phyloP scores from a whole-genome alignment of 1,140 invertebrate genomes.

The Ganaspis sp. region DNA sequence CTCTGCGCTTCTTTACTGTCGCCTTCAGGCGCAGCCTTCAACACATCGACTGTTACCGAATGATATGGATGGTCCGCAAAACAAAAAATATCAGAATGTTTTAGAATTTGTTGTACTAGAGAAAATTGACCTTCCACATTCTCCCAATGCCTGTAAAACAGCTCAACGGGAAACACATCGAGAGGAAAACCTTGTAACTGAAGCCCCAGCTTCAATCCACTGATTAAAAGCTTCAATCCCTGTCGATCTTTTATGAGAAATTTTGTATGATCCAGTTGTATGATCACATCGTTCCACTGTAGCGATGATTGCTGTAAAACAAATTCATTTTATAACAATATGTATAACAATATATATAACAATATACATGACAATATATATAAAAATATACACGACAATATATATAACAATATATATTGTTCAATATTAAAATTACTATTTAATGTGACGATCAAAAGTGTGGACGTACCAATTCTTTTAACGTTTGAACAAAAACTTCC shows the following conservation, averaged over 20 bases:
- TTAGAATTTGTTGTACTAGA: conserved; percentile 89
- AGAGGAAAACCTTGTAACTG: conserved; percentile 83
- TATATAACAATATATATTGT: too few relatives aligned
- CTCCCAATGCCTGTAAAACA: conserved; percentile 93
- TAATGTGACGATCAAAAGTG: too few relatives aligned
- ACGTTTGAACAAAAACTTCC: conserved; percentile 92
- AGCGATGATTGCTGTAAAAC: conserved; percentile 81
- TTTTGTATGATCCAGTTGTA: conserved; percentile 92
- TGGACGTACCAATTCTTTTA: conserved; percentile 91
- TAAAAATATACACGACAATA: conserved; percentile 34
- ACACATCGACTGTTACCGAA: conserved; percentile 88
- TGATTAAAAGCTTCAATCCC: conserved; percentile 88
- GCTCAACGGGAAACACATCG: conserved; percentile 91
- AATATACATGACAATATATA: too few relatives aligned
- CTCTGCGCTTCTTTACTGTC: conserved; percentile 94
- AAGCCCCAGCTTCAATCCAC: conserved; percentile 86
- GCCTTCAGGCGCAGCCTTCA: conserved; percentile 94
- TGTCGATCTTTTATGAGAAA: conserved; percentile 92
- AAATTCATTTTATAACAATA: too few relatives aligned
- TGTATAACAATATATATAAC: too few relatives aligned
- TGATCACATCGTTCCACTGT: conserved; percentile 94
- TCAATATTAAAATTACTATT: too few relatives aligned
- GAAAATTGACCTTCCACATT: conserved; percentile 95
- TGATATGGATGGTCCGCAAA: conserved; percentile 94
- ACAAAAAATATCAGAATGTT: conserved; percentile 95